Evolutionary conservation across 2,797 vertebrate genomes (phyloP).

Genomic region (Crypturellus tataupa): DNA sequence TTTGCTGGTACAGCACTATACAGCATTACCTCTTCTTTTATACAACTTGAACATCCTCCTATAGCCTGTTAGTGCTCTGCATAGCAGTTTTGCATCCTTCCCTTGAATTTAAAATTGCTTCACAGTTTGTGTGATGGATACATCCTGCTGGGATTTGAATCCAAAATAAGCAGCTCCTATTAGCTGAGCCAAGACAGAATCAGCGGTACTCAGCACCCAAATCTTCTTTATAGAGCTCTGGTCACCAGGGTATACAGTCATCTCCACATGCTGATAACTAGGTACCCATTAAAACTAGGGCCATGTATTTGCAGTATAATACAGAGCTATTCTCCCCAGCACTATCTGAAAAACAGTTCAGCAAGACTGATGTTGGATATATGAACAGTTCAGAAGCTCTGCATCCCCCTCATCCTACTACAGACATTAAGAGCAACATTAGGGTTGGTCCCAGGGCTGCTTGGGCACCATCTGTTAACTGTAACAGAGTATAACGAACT

Average conservation of each 20-base stretch:
- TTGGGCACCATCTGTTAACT: neutral
- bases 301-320: neutral
- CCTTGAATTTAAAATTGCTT: slow-evolving; percentile 22
- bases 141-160: neutral
- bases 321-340: neutral
- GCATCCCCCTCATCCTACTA: neutral
- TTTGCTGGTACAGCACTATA: neutral
- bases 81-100: neutral
- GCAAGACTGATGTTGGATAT: neutral
- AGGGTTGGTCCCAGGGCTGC: neutral
- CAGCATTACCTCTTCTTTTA: neutral
- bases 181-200: neutral
- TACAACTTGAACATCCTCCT: neutral
- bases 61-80: neutral
- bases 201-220: neutral
- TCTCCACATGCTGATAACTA: neutral
- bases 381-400: neutral
- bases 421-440: neutral
- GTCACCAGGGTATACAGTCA: neutral
- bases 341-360: neutral
- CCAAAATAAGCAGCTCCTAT: neutral
- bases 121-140: neutral
- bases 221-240: neutral
- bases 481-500: neutral
- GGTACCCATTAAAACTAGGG: neutral